These are phyloP conservation scores for Cynodonichthys magdalenae DNA, from an alignment of 2,797 vertebrate species.

Conservation along the genomic window DNA sequence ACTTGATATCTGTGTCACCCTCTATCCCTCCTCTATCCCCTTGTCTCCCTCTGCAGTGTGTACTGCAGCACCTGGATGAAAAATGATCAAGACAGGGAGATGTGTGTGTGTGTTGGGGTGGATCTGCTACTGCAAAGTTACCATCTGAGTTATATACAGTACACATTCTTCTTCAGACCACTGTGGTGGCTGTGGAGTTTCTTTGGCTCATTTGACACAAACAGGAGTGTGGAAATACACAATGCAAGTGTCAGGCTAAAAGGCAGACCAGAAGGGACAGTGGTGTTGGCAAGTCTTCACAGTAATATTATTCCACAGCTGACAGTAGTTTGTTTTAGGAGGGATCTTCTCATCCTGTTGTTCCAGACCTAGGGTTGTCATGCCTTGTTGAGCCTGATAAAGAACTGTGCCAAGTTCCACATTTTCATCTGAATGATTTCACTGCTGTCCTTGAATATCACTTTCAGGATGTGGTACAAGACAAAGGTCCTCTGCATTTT, in stretches of 20 bases:
- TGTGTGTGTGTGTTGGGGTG: slow-evolving; percentile 2
- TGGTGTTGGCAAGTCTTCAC: slow-evolving; percentile 14
- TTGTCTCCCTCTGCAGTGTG: slow-evolving; percentile 67
- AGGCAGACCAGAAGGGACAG: slow-evolving; percentile 5
- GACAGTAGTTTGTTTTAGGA: slow-evolving; percentile 35
- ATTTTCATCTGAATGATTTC: slow-evolving; percentile 4
- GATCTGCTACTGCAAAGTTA: slow-evolving; percentile 63
- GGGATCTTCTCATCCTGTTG: slow-evolving; percentile 7
- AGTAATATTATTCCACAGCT: slow-evolving; percentile 22
- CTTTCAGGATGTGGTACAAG: background rate
- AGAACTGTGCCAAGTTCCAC: slow-evolving; percentile 8
- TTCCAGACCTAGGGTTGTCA: slow-evolving; percentile 1
- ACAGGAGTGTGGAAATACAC: background rate
- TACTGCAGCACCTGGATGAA: slow-evolving; percentile 74
- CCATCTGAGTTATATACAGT: slow-evolving; percentile 64
- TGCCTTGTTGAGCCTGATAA: slow-evolving; percentile 16
- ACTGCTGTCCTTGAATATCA: background rate
- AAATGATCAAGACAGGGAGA: slow-evolving; percentile 58
- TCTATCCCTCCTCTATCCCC: slow-evolving; percentile 14
- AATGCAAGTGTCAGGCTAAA: background rate
- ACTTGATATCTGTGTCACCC: slow-evolving; percentile 36
- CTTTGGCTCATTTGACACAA: slow-evolving; percentile 35
- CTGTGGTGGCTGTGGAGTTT: slow-evolving; percentile 16
- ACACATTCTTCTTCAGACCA: slow-evolving; percentile 62
- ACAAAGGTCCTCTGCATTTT: too few species aligned